Evolutionary conservation across 2,888 invertebrate genomes (phyloP).

Genomic region (Pasiphila rectangulata): DNA sequence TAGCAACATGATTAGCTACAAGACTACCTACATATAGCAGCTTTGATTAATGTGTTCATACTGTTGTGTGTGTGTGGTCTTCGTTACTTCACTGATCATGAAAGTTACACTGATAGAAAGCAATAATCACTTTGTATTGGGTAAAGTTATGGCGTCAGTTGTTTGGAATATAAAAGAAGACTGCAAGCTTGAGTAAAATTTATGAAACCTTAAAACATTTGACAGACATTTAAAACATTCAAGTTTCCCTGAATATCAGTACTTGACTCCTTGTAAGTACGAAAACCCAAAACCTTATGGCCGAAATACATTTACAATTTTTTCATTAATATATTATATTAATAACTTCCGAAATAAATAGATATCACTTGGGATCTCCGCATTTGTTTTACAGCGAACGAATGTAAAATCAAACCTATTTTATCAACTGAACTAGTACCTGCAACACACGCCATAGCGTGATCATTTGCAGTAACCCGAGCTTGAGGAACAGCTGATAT

Average conservation of each 20-base stretch:
- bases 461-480: constrained; percentile 36
- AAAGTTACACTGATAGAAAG: constrained; percentile 13
- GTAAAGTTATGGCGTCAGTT: no score
- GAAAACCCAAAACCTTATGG: no score
- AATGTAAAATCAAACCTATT: constrained; percentile 3
- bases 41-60: not conserved
- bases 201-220: no score
- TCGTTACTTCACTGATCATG: constrained; percentile 21
- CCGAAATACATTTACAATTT: no score
- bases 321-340: no score
- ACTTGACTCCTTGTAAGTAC: no score
- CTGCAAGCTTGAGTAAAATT: no score
- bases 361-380: no score
- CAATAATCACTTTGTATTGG: no score
- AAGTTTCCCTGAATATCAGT: no score
- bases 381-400: constrained; percentile 1
- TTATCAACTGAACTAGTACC: constrained; percentile 5
- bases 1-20: constrained; percentile 25
- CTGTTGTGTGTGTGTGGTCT: constrained; percentile 11
- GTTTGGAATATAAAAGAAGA: no score
- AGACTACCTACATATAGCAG: not conserved
- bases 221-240: not conserved
- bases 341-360: no score
- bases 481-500: constrained; percentile 1
- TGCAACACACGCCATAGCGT: constrained; percentile 37